These are phyloP conservation scores for Rhinolophus ferrumequinum DNA, from an alignment of 2,113 vertebrate species.

Conservation along the genomic window DNA sequence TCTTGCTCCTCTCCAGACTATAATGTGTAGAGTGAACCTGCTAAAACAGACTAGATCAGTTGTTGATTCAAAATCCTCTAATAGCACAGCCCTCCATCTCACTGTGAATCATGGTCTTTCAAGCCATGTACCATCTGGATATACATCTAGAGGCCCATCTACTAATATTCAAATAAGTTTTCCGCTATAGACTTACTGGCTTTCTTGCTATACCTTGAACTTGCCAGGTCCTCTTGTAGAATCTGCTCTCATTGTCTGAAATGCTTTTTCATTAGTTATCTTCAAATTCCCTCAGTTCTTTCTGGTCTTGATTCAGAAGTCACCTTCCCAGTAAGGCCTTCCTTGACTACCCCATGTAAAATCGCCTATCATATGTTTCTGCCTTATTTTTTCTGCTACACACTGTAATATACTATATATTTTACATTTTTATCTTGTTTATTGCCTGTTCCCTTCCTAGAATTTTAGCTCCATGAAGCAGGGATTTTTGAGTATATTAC, in stretches of 20 bases:
- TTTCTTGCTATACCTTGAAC: background rate
- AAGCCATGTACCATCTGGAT: background rate
- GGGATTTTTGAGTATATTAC: background rate
- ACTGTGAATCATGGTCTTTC: background rate
- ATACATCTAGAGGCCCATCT: background rate
- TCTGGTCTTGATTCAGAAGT: background rate
- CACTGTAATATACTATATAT: background rate
- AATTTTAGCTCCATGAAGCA: background rate
- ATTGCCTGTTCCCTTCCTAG: background rate
- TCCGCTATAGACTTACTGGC: background rate
- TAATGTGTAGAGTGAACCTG: background rate
- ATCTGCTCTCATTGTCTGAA: background rate
- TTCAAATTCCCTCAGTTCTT: background rate
- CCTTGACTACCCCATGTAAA: background rate
- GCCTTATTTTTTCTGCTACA: background rate
- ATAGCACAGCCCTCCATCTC: background rate
- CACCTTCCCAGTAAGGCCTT: background rate
- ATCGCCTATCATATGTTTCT: background rate
- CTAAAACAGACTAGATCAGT: background rate
- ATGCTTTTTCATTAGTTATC: background rate
- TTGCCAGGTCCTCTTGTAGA: background rate
- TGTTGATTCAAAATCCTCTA: background rate
- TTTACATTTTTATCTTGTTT: background rate
- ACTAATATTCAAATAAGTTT: background rate
- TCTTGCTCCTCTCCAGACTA: background rate